A percentile compares a stretch with the other conserved stretches of the same genome.
These are phyloP conservation scores for Prunella himalayana DNA, from an alignment of 2,113 vertebrate genomes.

Conservation along the genomic window DNA sequence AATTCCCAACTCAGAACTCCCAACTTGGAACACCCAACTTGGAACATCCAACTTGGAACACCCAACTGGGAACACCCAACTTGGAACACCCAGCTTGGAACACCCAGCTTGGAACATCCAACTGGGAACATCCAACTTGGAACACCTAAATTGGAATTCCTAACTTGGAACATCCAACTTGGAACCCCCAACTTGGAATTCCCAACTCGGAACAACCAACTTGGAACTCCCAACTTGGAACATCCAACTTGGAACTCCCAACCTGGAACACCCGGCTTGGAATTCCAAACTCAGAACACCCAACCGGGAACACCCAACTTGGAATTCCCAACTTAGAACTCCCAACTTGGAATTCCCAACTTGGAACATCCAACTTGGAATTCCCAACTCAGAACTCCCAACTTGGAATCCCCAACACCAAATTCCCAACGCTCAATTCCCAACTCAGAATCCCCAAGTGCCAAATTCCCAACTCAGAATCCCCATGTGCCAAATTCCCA, in stretches of 20 bases:
- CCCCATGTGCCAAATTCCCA: no score
- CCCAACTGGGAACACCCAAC: rapidly evolving
- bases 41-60: rapidly evolving
- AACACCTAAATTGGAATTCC: neutral
- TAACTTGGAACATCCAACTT: rapidly evolving
- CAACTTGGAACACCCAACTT: rapidly evolving
- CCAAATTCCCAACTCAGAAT: no score
- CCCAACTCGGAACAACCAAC: rapidly evolving
- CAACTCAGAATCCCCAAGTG: no score
- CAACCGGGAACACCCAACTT: no score
- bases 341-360: no score
- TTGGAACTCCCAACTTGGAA: no score
- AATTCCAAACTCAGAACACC: no score
- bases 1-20: rapidly evolving
- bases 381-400: neutral
- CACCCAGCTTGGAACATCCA: neutral
- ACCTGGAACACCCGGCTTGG: no score
- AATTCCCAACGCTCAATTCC: no score
- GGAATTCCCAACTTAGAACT: rapidly evolving
- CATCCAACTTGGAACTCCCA: no score
- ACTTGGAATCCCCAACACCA: rapidly evolving
- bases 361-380: rapidly evolving
- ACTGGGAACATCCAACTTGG: rapidly evolving
- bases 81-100: rapidly evolving
- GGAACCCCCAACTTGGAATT: rapidly evolving